Conservation (phyloP, 2,888 invertebrate species). For the Parnassius glacialis region DNA sequence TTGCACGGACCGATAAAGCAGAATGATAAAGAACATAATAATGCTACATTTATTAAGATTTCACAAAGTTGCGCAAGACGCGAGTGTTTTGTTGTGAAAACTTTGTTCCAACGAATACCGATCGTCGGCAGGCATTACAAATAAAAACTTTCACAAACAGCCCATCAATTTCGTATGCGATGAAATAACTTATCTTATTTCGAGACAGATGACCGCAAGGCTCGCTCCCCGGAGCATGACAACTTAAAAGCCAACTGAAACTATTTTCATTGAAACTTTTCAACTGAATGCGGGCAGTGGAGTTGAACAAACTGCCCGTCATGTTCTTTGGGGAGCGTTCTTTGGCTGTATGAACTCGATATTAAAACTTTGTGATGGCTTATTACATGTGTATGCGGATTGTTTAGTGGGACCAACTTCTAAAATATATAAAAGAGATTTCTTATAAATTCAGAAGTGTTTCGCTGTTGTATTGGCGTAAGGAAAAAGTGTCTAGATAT, state of each 20-base stretch:
- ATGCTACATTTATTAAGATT: too few species aligned
- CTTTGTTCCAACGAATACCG: slow-evolving; percentile 21
- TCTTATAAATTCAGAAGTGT: slow-evolving; percentile 5
- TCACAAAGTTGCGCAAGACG: background rate
- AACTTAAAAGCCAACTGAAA: slow-evolving; percentile 23
- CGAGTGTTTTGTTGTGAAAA: slow-evolving; percentile 13
- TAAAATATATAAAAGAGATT: slow-evolving; percentile 9
- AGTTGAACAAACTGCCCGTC: slow-evolving; percentile 14
- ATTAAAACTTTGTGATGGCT: slow-evolving; percentile 19
- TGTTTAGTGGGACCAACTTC: slow-evolving; percentile 17
- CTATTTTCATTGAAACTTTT: slow-evolving; percentile 27
- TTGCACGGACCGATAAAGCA: too few species aligned
- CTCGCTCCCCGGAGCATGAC: slow-evolving; percentile 8
- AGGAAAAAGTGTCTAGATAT: too few species aligned
- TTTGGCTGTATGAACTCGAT: slow-evolving; percentile 21
- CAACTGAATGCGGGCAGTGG: slow-evolving; percentile 16
- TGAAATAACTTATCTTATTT: slow-evolving; percentile 23
- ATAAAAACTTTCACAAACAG: slow-evolving; percentile 9
- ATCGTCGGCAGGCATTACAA: slow-evolving; percentile 7
- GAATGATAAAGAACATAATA: too few species aligned
- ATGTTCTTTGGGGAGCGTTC: slow-evolving; percentile 13
- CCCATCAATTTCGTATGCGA: slow-evolving; percentile 17
- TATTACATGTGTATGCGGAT: slow-evolving; percentile 16
- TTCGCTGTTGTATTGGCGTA: background rate
- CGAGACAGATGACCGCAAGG: slow-evolving; percentile 19